Base-by-base conservation (phyloP, 1,140 invertebrate genomes). In the Magallana angulata region DNA sequence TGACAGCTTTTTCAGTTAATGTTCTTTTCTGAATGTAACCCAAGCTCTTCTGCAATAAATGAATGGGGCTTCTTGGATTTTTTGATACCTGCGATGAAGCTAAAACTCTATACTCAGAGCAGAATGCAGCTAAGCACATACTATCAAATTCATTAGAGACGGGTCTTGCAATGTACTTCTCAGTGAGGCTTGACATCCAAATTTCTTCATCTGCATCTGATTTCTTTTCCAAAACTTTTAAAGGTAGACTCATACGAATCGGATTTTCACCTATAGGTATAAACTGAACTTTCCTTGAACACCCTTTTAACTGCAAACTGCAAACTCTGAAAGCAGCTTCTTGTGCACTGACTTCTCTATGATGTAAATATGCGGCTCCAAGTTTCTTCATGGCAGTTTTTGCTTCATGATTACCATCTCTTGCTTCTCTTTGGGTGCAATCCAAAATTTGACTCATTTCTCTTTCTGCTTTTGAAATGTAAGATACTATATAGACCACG, bases 261-360 rank as follows among this genome's bases (percentile, higher is more conserved):
- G 62, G 71, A 86, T 85, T 86, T n/a, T 86, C 85, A 8, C 85
- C 85, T 58, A 81, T 18, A 24, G 85, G 85, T 76, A 86, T 86
- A 48, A 86, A 86, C 12, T 80, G 64, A 30, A 89, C 88, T 68
- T 88, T 82, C 82, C 87, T 60, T 56, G 87, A 88, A 24, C 76
- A 56, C 2, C 82, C 84, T 84, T 85, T 86, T 24, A 88, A 36
- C 87, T 68, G 88, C 18, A 88, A 83, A 16, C 60, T 71, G 30
- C 60, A 82, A 24, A 88, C 84, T 86, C 89, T 82, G 57, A 68
- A 86, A 24, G 80, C 89, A 57, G 90, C 89, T 82, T 91, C 24
- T 11, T 84, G 24, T 24, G 24, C 24, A 24, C 24, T 24, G 24
- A 24, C 24, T 24, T 24, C 24, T 24, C 24, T 24, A 24, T 24